Evolutionary conservation across 2,888 invertebrate genomes (phyloP).

Genomic region (Balanococcus diminutus): DNA sequence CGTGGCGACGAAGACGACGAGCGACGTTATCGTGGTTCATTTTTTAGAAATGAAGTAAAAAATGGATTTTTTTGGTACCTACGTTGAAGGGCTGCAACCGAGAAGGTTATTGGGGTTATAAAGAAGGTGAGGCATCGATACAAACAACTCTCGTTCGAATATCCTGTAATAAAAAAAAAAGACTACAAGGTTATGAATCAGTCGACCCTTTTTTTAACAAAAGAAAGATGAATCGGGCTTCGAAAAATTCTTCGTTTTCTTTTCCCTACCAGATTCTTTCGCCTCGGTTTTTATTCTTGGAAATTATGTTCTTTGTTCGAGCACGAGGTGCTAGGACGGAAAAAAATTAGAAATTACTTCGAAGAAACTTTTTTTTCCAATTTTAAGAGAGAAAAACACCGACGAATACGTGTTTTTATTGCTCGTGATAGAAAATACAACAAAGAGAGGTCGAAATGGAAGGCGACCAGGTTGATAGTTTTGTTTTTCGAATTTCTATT

Average conservation of each 20-base stretch:
- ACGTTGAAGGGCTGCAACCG: neutral
- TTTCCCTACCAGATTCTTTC: neutral
- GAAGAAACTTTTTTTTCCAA: neutral
- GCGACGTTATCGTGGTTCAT: neutral
- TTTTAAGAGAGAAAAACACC: neutral
- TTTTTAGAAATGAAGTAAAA: neutral
- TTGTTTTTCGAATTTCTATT: no score
- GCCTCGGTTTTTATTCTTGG: neutral
- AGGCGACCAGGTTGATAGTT: no score
- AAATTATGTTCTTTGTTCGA: neutral
- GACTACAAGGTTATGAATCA: conserved; percentile 15
- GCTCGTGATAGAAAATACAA: no score
- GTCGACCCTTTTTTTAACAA: conserved; percentile 6
- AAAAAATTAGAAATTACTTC: neutral
- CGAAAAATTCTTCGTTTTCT: neutral
- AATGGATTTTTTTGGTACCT: neutral
- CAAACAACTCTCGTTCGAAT: neutral
- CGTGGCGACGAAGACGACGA: neutral
- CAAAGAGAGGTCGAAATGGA: no score
- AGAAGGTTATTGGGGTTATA: conserved; percentile 17
- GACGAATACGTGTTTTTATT: no score
- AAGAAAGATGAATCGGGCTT: conserved; percentile 29
- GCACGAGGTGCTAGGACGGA: neutral
- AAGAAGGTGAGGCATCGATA: neutral
- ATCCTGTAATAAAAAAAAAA: neutral